These are phyloP conservation scores for Phaedon cochleariae DNA, from an alignment of 2,888 invertebrate genomes.

Conservation along the genomic window DNA sequence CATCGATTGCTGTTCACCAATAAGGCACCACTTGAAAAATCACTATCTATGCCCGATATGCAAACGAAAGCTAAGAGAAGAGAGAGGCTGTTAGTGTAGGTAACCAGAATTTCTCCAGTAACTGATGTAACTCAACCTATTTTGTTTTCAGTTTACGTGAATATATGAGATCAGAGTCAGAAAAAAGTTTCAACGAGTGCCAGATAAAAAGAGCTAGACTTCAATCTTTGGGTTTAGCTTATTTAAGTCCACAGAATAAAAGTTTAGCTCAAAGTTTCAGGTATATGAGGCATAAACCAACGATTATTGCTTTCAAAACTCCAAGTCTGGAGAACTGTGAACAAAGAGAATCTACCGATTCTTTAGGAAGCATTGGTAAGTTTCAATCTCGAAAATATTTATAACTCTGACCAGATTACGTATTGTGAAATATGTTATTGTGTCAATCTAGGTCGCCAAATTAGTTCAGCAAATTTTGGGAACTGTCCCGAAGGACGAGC, in stretches of 20 bases:
- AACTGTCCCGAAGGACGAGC: constrained; percentile 64
- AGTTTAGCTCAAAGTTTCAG: constrained; percentile 86
- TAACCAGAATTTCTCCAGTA: constrained; percentile 39
- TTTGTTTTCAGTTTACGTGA: constrained; percentile 69
- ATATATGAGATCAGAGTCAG: constrained; percentile 82
- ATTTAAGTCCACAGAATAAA: constrained; percentile 79
- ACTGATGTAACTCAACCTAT: neutral
- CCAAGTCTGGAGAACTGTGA: constrained; percentile 80
- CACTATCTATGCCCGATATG: constrained; percentile 85
- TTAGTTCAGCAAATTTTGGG: constrained; percentile 56
- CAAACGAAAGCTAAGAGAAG: constrained; percentile 77
- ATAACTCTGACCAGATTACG: too few species aligned
- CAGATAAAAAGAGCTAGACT: constrained; percentile 71
- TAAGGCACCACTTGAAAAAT: constrained; percentile 76
- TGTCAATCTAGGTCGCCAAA: constrained; percentile 48
- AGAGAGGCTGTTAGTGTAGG: constrained; percentile 77
- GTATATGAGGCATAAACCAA: constrained; percentile 90
- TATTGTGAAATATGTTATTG: too few species aligned
- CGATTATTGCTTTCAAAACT: constrained; percentile 87
- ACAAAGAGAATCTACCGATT: constrained; percentile 65
- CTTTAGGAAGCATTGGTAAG: constrained; percentile 68
- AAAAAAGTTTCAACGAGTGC: constrained; percentile 76
- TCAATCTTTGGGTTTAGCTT: constrained; percentile 73
- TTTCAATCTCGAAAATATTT: constrained; percentile 7
- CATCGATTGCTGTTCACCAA: constrained; percentile 51